phyloP scores from a whole-genome alignment of 1,140 invertebrate species.

The Saccostrea echinata region DNA sequence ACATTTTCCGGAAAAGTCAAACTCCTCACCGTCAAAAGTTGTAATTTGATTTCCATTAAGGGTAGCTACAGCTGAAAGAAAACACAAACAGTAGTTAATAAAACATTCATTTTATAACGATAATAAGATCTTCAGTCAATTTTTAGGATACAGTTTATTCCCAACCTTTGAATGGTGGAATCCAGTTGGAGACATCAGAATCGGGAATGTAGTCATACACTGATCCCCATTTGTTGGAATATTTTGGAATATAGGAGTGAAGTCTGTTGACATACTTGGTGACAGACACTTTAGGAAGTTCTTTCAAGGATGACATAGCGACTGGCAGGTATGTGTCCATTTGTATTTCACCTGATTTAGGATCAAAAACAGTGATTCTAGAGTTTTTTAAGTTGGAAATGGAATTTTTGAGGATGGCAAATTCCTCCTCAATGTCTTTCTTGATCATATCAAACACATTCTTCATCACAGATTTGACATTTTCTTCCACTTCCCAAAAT shows the following conservation, averaged over 20 bases:
- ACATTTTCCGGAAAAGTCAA: constrained; percentile 89
- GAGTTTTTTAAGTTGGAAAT: constrained; percentile 58
- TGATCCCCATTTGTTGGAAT: constrained; percentile 22
- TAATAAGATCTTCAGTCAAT: neutral
- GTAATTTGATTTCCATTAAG: constrained; percentile 90
- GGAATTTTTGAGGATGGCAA: constrained; percentile 52
- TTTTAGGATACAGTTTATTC: constrained; percentile 65
- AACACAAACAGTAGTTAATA: constrained; percentile 82
- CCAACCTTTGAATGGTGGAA: constrained; percentile 69
- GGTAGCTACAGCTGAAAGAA: constrained; percentile 80
- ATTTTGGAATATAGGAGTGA: constrained; percentile 14
- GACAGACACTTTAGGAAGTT: constrained; percentile 77
- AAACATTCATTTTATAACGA: neutral
- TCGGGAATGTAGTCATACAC: constrained; percentile 50
- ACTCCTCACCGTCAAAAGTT: constrained; percentile 90
- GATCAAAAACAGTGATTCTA: constrained; percentile 87
- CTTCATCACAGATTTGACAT: constrained; percentile 48
- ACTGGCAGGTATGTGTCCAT: constrained; percentile 92
- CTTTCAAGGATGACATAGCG: constrained; percentile 93
- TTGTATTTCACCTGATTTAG: constrained; percentile 87
- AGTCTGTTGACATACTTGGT: neutral
- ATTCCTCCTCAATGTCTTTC: constrained; percentile 57
- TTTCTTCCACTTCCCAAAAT: constrained; percentile 67
- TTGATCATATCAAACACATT: constrained; percentile 50
- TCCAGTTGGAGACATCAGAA: constrained; percentile 60